Percentiles rank a stretch among this genome's conserved stretches.
These are phyloP conservation scores for Megaceryle torquata DNA, from an alignment of 2,113 vertebrate species.

Conservation along the genomic window DNA sequence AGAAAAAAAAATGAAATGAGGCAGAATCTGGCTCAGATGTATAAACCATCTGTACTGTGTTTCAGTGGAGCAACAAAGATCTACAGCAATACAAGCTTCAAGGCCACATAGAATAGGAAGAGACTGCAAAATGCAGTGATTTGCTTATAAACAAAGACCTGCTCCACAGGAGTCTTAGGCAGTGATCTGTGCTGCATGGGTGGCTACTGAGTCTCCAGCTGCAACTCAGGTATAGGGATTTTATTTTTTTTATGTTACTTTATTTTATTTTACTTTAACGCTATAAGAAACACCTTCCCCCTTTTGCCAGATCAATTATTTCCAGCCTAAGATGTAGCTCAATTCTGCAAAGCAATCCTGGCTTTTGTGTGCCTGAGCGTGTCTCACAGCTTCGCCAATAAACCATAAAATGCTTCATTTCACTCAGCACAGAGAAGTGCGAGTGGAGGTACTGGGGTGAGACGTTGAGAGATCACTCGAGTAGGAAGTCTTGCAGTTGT, in stretches of 20 bases:
- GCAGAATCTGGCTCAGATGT: slow-evolving; percentile 19
- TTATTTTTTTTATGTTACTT: background rate
- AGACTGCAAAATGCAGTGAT: background rate
- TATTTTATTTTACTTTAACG: background rate
- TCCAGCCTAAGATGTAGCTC: background rate
- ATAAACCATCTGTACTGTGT: slow-evolving; percentile 6
- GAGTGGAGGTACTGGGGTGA: background rate
- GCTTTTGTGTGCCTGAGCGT: background rate
- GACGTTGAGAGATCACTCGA: background rate
- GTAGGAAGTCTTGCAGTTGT: background rate
- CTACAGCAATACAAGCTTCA: background rate
- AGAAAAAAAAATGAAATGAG: background rate
- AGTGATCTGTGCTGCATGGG: background rate
- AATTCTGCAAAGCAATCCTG: background rate
- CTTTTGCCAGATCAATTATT: background rate
- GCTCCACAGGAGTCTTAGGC: background rate
- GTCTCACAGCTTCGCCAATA: background rate
- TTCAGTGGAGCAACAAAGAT: background rate
- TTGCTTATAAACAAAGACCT: background rate
- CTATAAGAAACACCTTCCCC: background rate
- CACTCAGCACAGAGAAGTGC: background rate
- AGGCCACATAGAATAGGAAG: background rate
- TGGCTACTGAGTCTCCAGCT: background rate
- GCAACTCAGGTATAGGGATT: no score
- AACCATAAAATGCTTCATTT: background rate